Percentiles rank a stretch among this genome's conserved stretches.
These are phyloP conservation scores for Diuraphis noxia DNA, from an alignment of 1,140 invertebrate species.

Conservation along the genomic window DNA sequence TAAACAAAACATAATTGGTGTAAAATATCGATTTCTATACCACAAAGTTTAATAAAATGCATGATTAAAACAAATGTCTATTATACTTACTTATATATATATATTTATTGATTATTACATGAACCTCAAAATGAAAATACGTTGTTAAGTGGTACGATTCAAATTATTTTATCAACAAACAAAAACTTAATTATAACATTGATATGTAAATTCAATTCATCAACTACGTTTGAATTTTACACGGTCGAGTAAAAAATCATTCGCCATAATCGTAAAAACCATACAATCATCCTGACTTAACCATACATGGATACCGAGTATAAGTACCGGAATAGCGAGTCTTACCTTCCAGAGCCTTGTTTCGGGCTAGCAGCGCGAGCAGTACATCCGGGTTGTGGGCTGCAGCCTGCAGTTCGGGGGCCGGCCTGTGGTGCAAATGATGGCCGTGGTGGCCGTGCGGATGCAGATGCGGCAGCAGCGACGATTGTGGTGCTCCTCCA, in stretches of 20 bases:
- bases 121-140: not conserved
- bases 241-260: not conserved
- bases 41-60: not conserved
- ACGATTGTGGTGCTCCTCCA: constrained; percentile 57
- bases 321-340: not conserved
- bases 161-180: not conserved
- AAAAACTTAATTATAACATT: not conserved
- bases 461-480: constrained; percentile 58
- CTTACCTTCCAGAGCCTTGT: constrained; percentile 86
- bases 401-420: constrained; percentile 61
- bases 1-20: not conserved
- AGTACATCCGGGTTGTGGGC: constrained; percentile 76
- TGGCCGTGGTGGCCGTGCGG: constrained; percentile 57
- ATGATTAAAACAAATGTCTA: not conserved
- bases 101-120: too few relatives aligned
- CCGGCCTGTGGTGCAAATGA: constrained; percentile 61
- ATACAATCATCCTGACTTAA: too few relatives aligned
- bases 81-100: too few relatives aligned
- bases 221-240: too few relatives aligned
- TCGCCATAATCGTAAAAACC: too few relatives aligned
- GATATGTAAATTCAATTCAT: too few relatives aligned
- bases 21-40: not conserved
- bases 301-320: too few relatives aligned
- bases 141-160: not conserved
- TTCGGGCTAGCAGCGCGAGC: constrained; percentile 78